Percentiles rank a stretch among this genome's conserved stretches.
Evolutionary conservation across 2,113 vertebrate genomes (phyloP).

Genomic region (Butastur rufipennis): DNA sequence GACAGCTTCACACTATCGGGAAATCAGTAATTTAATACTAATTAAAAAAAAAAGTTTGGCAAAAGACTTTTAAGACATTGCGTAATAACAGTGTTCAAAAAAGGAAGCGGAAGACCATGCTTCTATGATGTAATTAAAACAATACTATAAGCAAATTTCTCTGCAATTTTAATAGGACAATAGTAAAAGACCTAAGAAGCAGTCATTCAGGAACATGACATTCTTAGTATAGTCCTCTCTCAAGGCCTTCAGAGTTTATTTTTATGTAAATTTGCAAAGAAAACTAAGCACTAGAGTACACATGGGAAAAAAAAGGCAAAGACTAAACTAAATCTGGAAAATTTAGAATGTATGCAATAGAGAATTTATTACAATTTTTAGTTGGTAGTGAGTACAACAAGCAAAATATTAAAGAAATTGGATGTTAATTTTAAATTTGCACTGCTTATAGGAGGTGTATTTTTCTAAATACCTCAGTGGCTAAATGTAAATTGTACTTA

Average conservation of each 20-base stretch:
- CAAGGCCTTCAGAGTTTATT: background rate
- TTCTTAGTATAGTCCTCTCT: background rate
- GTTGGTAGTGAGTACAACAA: background rate
- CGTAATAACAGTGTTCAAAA: background rate
- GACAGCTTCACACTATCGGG: background rate
- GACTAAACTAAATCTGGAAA: background rate
- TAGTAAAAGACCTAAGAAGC: background rate
- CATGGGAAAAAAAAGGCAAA: background rate
- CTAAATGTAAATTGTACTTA: background rate
- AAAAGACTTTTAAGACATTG: background rate
- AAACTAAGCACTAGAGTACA: background rate
- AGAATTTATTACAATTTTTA: background rate
- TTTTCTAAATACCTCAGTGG: background rate
- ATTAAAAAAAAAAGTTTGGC: background rate
- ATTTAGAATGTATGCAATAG: background rate
- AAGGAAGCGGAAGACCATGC: background rate
- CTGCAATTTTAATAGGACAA: background rate
- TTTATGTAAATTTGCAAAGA: conserved; percentile 7
- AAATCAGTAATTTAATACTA: background rate
- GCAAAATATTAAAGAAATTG: background rate
- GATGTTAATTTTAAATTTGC: background rate
- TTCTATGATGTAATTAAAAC: background rate
- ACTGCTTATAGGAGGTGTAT: background rate
- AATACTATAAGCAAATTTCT: background rate
- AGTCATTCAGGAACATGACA: background rate